Evolutionary conservation across 1,140 invertebrate genomes (phyloP).

Genomic region (Habropoda laboriosa): DNA sequence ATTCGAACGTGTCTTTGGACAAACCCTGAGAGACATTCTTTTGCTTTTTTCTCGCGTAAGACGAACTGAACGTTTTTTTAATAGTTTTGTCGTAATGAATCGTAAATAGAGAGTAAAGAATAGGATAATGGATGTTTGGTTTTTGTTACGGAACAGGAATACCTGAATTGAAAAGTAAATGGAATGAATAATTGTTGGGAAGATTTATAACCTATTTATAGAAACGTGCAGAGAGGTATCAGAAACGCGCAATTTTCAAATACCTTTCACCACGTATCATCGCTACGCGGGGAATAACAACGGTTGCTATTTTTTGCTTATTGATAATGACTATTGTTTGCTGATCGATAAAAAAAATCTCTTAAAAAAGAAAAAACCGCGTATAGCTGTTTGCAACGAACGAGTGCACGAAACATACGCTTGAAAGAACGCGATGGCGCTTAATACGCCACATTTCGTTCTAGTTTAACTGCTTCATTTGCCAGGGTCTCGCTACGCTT

Average conservation of each 20-base stretch:
- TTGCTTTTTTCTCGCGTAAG: neutral
- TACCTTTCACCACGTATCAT: neutral
- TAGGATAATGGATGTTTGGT: neutral
- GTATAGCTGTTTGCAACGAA: neutral
- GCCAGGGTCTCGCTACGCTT: neutral
- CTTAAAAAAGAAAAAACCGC: neutral
- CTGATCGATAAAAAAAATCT: neutral
- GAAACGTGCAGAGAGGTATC: neutral
- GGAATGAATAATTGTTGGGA: neutral
- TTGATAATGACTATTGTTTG: neutral
- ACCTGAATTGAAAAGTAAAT: neutral
- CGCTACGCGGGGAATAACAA: neutral
- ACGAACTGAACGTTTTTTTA: neutral
- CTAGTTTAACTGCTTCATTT: neutral
- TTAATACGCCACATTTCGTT: neutral
- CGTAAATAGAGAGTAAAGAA: neutral
- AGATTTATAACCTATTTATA: conserved; percentile 1
- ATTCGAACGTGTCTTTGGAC: neutral
- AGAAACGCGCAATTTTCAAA: conserved; percentile 18
- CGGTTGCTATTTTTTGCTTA: neutral
- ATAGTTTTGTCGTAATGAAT: neutral
- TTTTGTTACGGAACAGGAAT: neutral
- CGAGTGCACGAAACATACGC: neutral
- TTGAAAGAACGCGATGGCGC: neutral
- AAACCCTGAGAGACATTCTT: neutral